Conservation (phyloP, 92 coral and sea anemone genomes). For the Epizoanthus ramosus region DNA sequence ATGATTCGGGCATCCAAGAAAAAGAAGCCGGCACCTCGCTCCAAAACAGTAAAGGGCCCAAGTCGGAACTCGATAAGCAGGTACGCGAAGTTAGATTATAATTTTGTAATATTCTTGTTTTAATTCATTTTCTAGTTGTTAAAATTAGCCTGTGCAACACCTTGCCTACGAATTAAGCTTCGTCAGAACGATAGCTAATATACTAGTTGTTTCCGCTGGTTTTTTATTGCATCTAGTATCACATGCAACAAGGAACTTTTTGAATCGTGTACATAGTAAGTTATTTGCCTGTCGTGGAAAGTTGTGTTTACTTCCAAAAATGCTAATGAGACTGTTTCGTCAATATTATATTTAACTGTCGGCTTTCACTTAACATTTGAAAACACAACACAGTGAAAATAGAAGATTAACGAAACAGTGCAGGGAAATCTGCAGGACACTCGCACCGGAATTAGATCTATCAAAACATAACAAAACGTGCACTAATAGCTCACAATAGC, state of each 20-base stretch:
- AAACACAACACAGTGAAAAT: neutral
- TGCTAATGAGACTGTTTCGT: slow-evolving; percentile 30
- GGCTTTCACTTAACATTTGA: neutral
- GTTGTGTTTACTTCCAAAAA: slow-evolving; percentile 32
- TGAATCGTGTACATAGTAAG: slow-evolving; percentile 10
- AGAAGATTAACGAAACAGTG: slow-evolving; percentile 1
- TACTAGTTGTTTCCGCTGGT: slow-evolving; percentile 15
- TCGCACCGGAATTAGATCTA: neutral
- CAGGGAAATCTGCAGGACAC: neutral
- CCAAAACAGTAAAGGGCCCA: slow-evolving; percentile 71
- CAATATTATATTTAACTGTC: neutral
- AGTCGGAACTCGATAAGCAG: slow-evolving; percentile 94
- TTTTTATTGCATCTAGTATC: slow-evolving; percentile 13
- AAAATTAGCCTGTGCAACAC: slow-evolving; percentile 8
- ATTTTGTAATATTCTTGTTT: slow-evolving; percentile 19
- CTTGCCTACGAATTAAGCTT: neutral
- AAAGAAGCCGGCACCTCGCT: slow-evolving; percentile 53
- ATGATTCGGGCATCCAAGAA: neutral
- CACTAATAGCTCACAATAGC: neutral
- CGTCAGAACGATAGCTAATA: slow-evolving; percentile 15
- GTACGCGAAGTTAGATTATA: slow-evolving; percentile 48
- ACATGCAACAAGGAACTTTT: slow-evolving; percentile 5
- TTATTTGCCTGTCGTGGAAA: neutral
- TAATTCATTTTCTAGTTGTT: slow-evolving; percentile 32
- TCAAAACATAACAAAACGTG: slow-evolving; percentile 22